phyloP scores from a whole-genome alignment of 1,140 invertebrate genomes.

The Melanaphis sacchari region DNA sequence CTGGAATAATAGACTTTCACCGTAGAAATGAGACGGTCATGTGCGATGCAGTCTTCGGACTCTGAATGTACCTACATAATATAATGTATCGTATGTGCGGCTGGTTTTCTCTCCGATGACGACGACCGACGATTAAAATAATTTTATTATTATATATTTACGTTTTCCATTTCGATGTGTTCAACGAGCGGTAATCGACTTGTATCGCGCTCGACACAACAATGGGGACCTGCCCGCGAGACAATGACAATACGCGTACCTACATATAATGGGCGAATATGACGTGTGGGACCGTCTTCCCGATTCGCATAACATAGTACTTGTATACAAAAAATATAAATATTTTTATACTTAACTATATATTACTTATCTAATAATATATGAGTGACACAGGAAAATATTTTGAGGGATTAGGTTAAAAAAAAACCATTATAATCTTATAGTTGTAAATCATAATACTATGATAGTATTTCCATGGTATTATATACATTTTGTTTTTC shows the following conservation, averaged over 20 bases:
- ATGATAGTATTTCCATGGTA: not conserved
- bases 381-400: not conserved
- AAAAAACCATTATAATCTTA: not conserved
- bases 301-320: not conserved
- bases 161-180: slow-evolving; percentile 23
- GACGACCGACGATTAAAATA: slow-evolving; percentile 8
- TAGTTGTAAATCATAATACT: no score
- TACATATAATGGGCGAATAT: not conserved
- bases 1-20: not conserved
- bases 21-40: not conserved
- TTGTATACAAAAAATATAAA: not conserved
- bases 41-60: slow-evolving; percentile 14
- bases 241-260: not conserved
- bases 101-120: not conserved
- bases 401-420: not conserved
- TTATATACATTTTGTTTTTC: not conserved
- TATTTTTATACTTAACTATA: not conserved
- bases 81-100: not conserved
- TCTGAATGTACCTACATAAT: not conserved
- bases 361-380: not conserved
- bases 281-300: not conserved
- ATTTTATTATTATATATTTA: not conserved
- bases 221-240: not conserved
- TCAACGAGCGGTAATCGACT: slow-evolving; percentile 8
- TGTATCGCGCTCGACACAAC: slow-evolving; percentile 1